phyloP scores from a whole-genome alignment of 1,140 invertebrate genomes.

The Caenorhabditis elegans region WBcel235 BX284605.5:12578001-12578500 shows the following conservation, averaged over 20 bases:
- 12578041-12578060: slow-evolving; percentile 7
- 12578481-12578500: background rate
- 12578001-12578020: background rate
- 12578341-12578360: too few relatives aligned
- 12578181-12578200: slow-evolving; percentile 9
- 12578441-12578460: slow-evolving; percentile 24
- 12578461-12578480: background rate
- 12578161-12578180: background rate
- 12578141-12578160: too few relatives aligned
- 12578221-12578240: slow-evolving; percentile 22
- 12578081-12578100: background rate
- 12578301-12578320: too few relatives aligned
- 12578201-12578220: background rate
- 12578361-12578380: too few relatives aligned
- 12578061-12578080: background rate
- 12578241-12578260: slow-evolving; percentile 15
- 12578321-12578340: too few relatives aligned
- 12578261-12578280: background rate
- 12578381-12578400: too few relatives aligned
- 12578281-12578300: background rate
- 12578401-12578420: background rate
- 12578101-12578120: background rate
- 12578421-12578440: background rate
- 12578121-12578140: background rate
- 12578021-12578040: background rate